Evolutionary conservation across 2,888 invertebrate genomes (phyloP), one percentile per base, ranked within the genome.

Genomic region (Sceliomorpha sp.): DNA sequence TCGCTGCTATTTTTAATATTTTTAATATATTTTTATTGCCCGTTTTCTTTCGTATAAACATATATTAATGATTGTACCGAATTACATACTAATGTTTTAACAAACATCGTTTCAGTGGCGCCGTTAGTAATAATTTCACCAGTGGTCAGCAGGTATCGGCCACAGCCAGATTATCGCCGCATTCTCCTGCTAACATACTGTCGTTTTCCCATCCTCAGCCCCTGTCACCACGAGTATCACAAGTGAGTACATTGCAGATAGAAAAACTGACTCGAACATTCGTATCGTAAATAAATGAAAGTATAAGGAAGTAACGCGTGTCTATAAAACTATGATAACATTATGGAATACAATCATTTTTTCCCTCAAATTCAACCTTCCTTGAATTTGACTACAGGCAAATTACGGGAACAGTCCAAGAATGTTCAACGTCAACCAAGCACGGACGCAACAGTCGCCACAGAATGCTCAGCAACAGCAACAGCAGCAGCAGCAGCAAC

Each of bases 401-500:
- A 86, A 83, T 73, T 88, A 88, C 68, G 85, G 83, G 34, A 85
- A 82, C 59, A 86, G 83, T 76, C 86, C 86, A 56, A 81, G 88
- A 72, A 82, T 88, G 78, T 87, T 86, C 67, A 87, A 86, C 69
- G 85, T 87, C 58, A 87, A 89, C 50, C 90, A 89, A 74, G 84
- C 89, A 75, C 89, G 90, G 64, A 88, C 89, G 62, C 84, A 88
- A 10, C 89, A 84, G 81, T 91, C 85, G 79, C 93, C 75, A 17
- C 72, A 74, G n/a, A 78, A 32, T 26, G 55, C 72, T 82, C 88
- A 88, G 68, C 89, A 86, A 80, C 91, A 87, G 79, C 89, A 73
- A 77, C 88, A 88, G 59, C 90, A 93, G 63, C 93, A 94, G 81
- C 94, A 94, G 88, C 93, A 91, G 77, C 94, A 96, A 88, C 96